Conservation (phyloP, 2,888 invertebrate species). For the Leucoptera coffeella region DNA sequence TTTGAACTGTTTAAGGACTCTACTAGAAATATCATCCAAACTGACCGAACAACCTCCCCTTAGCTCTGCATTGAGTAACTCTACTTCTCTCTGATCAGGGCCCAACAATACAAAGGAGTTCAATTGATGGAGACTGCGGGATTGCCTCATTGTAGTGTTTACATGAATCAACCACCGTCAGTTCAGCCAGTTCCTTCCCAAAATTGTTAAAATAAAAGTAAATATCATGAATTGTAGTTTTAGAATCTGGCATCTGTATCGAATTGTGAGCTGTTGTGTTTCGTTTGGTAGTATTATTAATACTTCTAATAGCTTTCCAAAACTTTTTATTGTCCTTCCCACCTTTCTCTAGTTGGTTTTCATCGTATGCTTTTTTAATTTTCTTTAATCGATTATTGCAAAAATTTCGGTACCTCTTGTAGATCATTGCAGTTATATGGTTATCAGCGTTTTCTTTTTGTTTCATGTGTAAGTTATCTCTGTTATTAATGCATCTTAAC, state of each 20-base stretch:
- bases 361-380: neutral
- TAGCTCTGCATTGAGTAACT: neutral
- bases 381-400: neutral
- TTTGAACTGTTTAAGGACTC: constrained; percentile 1
- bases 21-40: constrained; percentile 2
- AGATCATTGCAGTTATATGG: neutral
- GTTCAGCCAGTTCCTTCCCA: neutral
- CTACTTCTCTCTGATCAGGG: neutral
- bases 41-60: neutral
- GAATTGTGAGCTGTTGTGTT: neutral
- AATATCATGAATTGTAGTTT: neutral
- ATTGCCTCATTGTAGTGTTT: too few relatives aligned
- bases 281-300: neutral
- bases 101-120: neutral
- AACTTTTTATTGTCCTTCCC: constrained; percentile 1
- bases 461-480: neutral
- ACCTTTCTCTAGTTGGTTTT: neutral
- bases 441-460: neutral
- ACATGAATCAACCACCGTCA: neutral
- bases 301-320: neutral
- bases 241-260: neutral
- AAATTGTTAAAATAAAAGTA: neutral
- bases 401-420: neutral
- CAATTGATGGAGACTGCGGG: neutral
- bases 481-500: too few relatives aligned